These are phyloP conservation scores for Drosophila yakuba DNA, from an alignment of 1,140 invertebrate genomes.

Conservation along the genomic window DNA sequence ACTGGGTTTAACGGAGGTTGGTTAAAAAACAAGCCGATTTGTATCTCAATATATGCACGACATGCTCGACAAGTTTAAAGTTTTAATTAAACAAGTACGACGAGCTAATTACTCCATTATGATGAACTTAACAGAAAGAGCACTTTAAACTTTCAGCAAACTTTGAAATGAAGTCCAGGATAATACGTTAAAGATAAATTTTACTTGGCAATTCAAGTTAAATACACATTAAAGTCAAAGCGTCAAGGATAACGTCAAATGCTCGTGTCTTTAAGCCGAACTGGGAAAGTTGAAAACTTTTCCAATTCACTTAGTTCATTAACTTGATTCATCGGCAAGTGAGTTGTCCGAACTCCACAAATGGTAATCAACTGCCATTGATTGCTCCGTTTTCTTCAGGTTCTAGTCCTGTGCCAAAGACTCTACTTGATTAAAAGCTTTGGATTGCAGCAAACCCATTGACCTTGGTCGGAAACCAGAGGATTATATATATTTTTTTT, in stretches of 20 bases:
- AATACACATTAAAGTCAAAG: constrained; percentile 13
- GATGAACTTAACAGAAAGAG: background rate
- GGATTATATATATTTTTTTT: constrained; percentile 9
- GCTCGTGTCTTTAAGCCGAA: constrained; percentile 15
- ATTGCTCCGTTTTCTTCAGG: constrained; percentile 23
- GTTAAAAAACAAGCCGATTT: background rate
- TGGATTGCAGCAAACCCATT: constrained; percentile 27
- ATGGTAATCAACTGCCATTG: constrained; percentile 50
- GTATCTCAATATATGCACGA: background rate
- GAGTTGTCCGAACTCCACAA: constrained; percentile 31
- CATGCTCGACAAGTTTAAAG: background rate
- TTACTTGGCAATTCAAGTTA: background rate
- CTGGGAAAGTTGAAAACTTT: constrained; percentile 47
- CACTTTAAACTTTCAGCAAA: background rate
- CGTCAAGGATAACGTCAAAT: constrained; percentile 19
- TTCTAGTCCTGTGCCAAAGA: background rate
- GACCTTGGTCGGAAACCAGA: constrained; percentile 19
- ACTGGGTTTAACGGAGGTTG: background rate
- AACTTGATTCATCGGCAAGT: constrained; percentile 38
- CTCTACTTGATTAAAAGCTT: constrained; percentile 2
- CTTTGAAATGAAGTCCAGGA: background rate
- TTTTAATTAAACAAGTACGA: background rate
- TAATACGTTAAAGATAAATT: background rate
- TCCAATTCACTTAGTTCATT: constrained; percentile 54
- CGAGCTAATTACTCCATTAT: background rate